Percentiles rank a stretch among this genome's conserved stretches.
Conservation (phyloP, 2,113 vertebrate species). For the Solea senegalensis region DNA sequence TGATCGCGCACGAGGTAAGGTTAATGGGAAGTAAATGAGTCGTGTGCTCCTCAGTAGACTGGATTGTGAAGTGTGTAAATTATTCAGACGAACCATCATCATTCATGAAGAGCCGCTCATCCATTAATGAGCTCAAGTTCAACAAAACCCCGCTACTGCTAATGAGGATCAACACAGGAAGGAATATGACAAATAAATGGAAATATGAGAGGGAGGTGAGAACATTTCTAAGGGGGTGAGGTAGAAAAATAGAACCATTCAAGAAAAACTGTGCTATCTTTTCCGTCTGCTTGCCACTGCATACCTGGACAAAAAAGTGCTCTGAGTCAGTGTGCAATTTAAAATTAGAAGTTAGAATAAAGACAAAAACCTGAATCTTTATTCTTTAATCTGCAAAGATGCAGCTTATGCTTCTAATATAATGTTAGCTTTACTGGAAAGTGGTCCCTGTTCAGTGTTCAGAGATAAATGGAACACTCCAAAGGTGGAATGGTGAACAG, state of each 20-base stretch:
- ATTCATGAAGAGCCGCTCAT: constrained; percentile 6
- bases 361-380: no score
- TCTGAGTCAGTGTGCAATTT: no score
- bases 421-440: neutral
- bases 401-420: no score
- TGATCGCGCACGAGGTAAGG: constrained; percentile 14
- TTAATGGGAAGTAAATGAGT: constrained; percentile 25
- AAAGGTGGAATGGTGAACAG: neutral
- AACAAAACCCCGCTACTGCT: constrained; percentile 12
- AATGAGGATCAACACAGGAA: constrained; percentile 35
- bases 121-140: constrained; percentile 10
- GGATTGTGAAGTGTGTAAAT: constrained; percentile 3
- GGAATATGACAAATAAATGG: constrained; percentile 8
- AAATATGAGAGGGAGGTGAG: constrained; percentile 2
- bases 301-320: no score
- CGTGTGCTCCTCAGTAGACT: constrained; percentile 13
- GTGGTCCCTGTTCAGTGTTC: neutral
- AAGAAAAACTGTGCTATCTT: neutral
- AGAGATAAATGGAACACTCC: neutral
- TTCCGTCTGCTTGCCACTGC: no score
- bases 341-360: no score
- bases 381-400: no score
- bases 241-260: constrained; percentile 13
- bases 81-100: constrained; percentile 21
- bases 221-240: constrained; percentile 11